A percentile compares a stretch with the other conserved stretches of the same genome.
Evolutionary conservation across 1,140 invertebrate species (phyloP).

Genomic region (Trigoniulus corallinus): DNA sequence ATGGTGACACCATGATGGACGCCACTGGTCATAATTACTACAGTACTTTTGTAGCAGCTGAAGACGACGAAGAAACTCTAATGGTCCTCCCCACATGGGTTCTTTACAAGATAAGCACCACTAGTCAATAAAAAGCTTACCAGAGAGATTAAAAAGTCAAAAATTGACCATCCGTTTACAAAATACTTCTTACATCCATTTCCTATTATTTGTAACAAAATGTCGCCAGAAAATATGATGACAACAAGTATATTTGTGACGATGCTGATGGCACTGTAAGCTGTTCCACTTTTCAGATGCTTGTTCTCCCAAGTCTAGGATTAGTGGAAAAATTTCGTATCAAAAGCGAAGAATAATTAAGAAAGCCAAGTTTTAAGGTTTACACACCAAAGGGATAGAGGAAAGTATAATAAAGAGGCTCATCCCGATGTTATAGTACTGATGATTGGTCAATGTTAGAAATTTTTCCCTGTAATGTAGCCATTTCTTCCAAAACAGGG

Average conservation of each 20-base stretch:
- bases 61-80: background rate
- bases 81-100: background rate
- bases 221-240: background rate
- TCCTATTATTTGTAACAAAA: background rate
- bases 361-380: background rate
- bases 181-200: background rate
- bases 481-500: background rate
- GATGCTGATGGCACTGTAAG: background rate
- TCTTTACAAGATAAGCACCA: background rate
- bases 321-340: background rate
- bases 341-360: too few species aligned
- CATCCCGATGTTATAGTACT: background rate
- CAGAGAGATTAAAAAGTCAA: background rate
- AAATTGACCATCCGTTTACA: background rate
- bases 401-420: background rate
- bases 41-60: too few species aligned
- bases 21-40: too few species aligned
- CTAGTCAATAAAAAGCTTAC: too few species aligned
- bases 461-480: background rate
- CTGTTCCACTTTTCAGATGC: background rate
- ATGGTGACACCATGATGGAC: too few species aligned
- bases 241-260: too few species aligned
- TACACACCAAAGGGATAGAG: background rate
- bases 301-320: background rate
- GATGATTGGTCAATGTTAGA: background rate